These are phyloP conservation scores for Nudaria mundana DNA, from an alignment of 2,888 invertebrate species.

Conservation along the genomic window DNA sequence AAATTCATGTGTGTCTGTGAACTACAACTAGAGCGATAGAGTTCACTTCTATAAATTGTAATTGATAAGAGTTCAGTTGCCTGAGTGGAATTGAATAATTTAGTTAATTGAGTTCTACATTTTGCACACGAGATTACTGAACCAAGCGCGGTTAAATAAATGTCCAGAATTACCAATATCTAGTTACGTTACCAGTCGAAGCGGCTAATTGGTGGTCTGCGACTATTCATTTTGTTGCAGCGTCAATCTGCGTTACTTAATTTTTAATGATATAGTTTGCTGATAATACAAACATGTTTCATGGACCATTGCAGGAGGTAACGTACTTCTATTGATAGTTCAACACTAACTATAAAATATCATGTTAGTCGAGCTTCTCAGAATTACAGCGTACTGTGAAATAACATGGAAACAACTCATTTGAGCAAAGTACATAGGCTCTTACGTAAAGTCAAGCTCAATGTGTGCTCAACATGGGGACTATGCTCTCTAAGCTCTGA, in stretches of 20 bases:
- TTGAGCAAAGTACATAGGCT: constrained; percentile 5
- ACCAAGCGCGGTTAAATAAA: constrained; percentile 32
- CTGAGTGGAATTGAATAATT: constrained; percentile 48
- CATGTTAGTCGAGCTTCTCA: too few species aligned
- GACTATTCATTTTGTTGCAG: background rate
- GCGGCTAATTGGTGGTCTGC: background rate
- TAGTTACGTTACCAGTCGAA: background rate
- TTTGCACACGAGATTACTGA: constrained; percentile 45
- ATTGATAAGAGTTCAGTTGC: constrained; percentile 39
- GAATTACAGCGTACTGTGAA: constrained; percentile 48
- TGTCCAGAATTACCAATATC: background rate
- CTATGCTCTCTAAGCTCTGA: constrained; percentile 56
- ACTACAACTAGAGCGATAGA: constrained; percentile 20
- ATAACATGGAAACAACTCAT: background rate
- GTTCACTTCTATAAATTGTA: constrained; percentile 12
- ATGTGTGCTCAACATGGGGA: constrained; percentile 39
- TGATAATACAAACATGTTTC: too few species aligned
- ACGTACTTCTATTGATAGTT: too few species aligned
- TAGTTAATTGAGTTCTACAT: constrained; percentile 30
- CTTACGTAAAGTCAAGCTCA: too few species aligned
- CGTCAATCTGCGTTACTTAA: too few species aligned
- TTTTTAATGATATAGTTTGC: too few species aligned
- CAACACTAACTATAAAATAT: too few species aligned
- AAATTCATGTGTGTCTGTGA: constrained; percentile 15
- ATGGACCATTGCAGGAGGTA: background rate